Percentiles rank a stretch among this genome's conserved stretches.
Conservation (phyloP, 2,113 vertebrate species). For the Gymnocephalus cernua region DNA sequence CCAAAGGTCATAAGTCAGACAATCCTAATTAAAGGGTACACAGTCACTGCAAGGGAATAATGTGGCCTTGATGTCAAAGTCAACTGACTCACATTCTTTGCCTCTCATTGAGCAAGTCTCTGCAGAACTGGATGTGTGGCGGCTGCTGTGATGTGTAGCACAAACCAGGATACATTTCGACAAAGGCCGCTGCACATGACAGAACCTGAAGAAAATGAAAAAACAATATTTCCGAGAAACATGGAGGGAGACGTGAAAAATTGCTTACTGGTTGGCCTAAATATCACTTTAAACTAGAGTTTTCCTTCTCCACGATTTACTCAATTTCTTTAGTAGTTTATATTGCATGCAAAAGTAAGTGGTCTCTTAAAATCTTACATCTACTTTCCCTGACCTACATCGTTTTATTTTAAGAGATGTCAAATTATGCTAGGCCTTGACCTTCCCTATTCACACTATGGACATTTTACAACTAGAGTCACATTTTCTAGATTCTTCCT, state of each 20-base stretch:
- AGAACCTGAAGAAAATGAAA: conserved; percentile 20
- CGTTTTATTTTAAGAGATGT: conserved; percentile 47
- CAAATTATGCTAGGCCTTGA: conserved; percentile 16
- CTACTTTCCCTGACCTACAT: conserved; percentile 12
- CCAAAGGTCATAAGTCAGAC: conserved; percentile 72
- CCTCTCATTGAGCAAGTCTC: conserved; percentile 69
- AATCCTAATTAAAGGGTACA: conserved; percentile 80
- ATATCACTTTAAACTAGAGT: neutral
- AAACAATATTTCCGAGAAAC: conserved; percentile 20
- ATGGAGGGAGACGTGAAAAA: neutral
- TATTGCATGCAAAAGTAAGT: neutral
- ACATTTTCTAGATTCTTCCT: conserved; percentile 51
- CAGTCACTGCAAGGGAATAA: conserved; percentile 67
- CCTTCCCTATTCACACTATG: conserved; percentile 39
- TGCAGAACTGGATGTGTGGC: conserved; percentile 58
- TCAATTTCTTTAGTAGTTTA: neutral
- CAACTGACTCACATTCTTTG: conserved; percentile 72
- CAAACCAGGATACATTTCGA: conserved; percentile 41
- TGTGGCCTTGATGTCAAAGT: conserved; percentile 71
- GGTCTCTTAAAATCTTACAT: neutral
- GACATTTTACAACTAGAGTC: conserved; percentile 43
- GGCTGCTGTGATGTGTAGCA: conserved; percentile 30
- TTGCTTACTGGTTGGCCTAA: neutral
- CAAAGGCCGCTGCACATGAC: conserved; percentile 20
- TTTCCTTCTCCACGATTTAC: neutral